Evolutionary conservation across 2,888 invertebrate species (phyloP).

Genomic region (Eudasyphora cyanicolor): DNA sequence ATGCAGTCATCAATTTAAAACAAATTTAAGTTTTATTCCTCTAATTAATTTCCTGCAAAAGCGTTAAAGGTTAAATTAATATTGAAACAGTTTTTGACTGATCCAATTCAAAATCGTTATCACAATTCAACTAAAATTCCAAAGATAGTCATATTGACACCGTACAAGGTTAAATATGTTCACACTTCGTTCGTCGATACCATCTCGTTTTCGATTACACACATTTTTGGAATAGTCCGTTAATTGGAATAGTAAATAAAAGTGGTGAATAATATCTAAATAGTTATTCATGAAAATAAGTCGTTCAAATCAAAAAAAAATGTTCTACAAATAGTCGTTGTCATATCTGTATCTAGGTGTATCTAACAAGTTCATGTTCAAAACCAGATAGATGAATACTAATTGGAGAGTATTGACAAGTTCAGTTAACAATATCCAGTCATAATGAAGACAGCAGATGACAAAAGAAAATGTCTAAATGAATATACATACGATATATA

Average conservation of each 20-base stretch:
- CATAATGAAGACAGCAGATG: constrained; percentile 12
- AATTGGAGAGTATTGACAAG: constrained; percentile 34
- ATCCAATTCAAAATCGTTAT: too few species aligned
- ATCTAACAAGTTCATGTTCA: constrained; percentile 22
- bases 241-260: background rate
- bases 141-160: constrained; percentile 9
- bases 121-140: too few species aligned
- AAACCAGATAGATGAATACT: constrained; percentile 35
- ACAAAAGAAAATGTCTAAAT: constrained; percentile 24
- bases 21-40: too few species aligned
- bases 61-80: too few species aligned
- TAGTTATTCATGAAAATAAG: background rate
- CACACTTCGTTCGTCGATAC: background rate
- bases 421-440: constrained; percentile 23
- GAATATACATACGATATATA: constrained; percentile 10
- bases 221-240: background rate
- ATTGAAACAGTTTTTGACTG: too few species aligned
- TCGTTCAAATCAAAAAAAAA: background rate
- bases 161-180: background rate
- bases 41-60: too few species aligned
- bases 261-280: background rate
- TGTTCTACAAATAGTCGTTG: background rate
- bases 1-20: too few species aligned
- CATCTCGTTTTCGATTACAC: too few species aligned
- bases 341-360: background rate